Conservation (phyloP, 2,113 vertebrate species). For the Barbus barbus region DNA sequence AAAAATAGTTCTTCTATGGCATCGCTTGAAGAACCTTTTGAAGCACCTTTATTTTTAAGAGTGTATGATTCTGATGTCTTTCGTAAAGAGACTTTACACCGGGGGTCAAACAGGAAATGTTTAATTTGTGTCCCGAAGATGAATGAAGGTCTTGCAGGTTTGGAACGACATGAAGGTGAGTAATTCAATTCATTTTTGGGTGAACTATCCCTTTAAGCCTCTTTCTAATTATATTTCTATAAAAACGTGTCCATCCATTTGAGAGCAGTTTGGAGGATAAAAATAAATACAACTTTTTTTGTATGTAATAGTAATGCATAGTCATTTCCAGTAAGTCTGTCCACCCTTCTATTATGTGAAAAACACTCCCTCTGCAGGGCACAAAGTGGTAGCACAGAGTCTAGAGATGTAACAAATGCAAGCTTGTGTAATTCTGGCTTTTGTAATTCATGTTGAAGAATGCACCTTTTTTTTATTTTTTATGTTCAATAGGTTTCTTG, state of each 20-base stretch:
- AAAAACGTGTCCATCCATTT: background rate
- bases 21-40: no score
- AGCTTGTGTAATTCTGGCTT: background rate
- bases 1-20: no score
- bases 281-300: background rate
- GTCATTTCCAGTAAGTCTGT: background rate
- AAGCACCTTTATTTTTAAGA: no score
- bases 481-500: background rate
- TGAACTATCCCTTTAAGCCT: background rate
- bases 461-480: background rate
- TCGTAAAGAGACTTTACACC: conserved; percentile 13
- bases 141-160: no score
- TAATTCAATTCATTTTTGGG: no score
- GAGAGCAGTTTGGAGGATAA: no score
- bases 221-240: background rate
- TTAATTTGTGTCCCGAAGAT: no score
- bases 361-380: conserved; percentile 30
- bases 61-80: conserved; percentile 25
- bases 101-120: conserved; percentile 1
- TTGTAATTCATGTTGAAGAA: background rate
- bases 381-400: background rate
- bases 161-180: no score
- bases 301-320: background rate
- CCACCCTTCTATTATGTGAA: background rate
- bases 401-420: background rate